Conservation (phyloP, 2,113 vertebrate species). For the Oreocharis arfaki region DNA sequence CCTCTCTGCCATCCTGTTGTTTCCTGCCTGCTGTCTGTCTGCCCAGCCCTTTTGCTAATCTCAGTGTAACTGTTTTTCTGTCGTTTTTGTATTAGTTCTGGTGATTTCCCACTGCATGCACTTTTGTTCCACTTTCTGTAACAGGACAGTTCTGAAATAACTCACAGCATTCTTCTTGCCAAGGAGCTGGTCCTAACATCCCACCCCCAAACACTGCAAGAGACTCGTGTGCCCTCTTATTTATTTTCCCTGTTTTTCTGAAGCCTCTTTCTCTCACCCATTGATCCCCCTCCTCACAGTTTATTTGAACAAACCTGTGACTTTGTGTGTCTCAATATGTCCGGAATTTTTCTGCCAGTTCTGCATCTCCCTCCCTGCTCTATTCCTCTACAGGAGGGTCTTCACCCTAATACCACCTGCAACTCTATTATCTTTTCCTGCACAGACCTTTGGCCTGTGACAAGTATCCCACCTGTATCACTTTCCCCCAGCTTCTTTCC, state of each 20-base stretch:
- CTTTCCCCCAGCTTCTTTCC: background rate
- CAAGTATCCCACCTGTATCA: background rate
- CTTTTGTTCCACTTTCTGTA: background rate
- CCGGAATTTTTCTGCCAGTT: background rate
- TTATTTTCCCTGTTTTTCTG: background rate
- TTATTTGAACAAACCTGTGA: background rate
- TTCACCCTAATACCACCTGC: background rate
- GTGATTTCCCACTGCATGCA: background rate
- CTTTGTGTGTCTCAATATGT: background rate
- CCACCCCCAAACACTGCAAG: fast-evolving
- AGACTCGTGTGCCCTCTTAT: background rate
- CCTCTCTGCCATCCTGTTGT: background rate
- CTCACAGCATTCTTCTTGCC: background rate
- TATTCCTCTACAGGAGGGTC: background rate
- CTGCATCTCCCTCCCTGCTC: background rate
- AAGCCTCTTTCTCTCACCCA: background rate
- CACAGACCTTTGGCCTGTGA: background rate
- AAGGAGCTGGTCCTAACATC: background rate
- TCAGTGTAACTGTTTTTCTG: background rate
- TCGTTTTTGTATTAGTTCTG: background rate
- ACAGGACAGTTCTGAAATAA: background rate
- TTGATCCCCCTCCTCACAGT: background rate
- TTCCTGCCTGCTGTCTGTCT: background rate
- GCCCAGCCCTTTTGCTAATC: background rate
- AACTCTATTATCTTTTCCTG: background rate